Conservation (phyloP, 2,888 invertebrate genomes). For the Baronia brevicornis region DNA sequence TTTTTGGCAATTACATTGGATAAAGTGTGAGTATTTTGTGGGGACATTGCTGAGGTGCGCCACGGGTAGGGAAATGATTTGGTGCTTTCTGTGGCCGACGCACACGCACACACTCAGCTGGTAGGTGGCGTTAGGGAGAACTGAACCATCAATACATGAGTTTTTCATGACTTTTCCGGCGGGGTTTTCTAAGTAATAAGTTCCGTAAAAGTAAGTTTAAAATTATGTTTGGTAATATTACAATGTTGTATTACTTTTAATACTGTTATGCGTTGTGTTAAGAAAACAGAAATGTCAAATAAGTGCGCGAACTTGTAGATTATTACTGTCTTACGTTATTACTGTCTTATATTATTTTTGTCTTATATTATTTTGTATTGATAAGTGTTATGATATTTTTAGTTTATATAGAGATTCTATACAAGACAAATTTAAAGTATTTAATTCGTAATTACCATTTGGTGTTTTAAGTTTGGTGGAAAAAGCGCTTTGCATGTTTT, state of each 20-base stretch:
- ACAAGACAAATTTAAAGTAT: no score
- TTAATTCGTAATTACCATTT: no score
- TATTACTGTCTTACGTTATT: slow-evolving; percentile 14
- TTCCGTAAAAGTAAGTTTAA: slow-evolving; percentile 37
- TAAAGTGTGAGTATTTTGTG: slow-evolving; percentile 72
- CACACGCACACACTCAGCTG: slow-evolving; percentile 72
- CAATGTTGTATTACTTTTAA: slow-evolving; percentile 17
- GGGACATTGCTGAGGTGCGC: slow-evolving; percentile 74
- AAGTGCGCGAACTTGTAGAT: slow-evolving; percentile 59
- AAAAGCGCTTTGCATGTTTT: no score
- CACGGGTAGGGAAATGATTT: slow-evolving; percentile 77
- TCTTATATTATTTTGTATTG: background rate
- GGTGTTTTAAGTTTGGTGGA: no score
- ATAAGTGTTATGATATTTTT: background rate
- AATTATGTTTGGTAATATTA: slow-evolving; percentile 22
- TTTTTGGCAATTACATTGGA: slow-evolving; percentile 66
- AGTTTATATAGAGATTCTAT: no score
- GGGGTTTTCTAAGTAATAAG: slow-evolving; percentile 52
- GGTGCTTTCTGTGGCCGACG: slow-evolving; percentile 74
- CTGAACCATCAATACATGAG: slow-evolving; percentile 60
- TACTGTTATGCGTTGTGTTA: slow-evolving; percentile 18
- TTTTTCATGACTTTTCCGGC: slow-evolving; percentile 75
- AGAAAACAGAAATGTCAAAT: slow-evolving; percentile 35
- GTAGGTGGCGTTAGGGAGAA: slow-evolving; percentile 72
- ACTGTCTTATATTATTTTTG: background rate